These are phyloP conservation scores for Carduelis carduelis DNA, from an alignment of 2,797 vertebrate species.

Conservation along the genomic window DNA sequence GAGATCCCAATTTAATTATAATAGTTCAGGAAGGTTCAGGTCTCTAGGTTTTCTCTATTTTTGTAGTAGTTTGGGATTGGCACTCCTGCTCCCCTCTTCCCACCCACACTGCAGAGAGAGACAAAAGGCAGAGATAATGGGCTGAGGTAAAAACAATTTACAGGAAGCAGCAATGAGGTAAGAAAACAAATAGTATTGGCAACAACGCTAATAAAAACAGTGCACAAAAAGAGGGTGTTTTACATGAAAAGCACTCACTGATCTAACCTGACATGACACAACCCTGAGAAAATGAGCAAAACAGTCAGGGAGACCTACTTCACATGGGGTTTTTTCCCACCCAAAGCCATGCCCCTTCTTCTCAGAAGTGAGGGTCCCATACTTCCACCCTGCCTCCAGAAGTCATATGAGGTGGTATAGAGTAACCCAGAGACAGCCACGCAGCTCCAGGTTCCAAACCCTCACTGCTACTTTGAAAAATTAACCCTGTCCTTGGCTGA, in stretches of 20 bases:
- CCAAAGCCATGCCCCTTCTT: accelerated
- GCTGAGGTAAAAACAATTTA: background rate
- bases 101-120: background rate
- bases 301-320: background rate
- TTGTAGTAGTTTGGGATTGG: background rate
- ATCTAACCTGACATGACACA: background rate
- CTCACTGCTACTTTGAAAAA: background rate
- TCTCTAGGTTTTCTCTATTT: background rate
- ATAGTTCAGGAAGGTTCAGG: background rate
- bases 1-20: background rate
- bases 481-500: background rate
- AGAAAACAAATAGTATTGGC: background rate
- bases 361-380: background rate
- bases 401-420: too few species aligned
- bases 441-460: too few species aligned
- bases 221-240: background rate
- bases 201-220: background rate
- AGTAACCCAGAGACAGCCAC: background rate
- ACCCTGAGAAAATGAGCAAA: background rate
- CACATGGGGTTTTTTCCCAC: too few species aligned
- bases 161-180: background rate
- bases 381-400: too few species aligned
- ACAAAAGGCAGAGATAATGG: background rate
- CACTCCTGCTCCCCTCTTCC: background rate
- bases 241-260: background rate